These are phyloP conservation scores for Ara ararauna DNA, from an alignment of 2,797 vertebrate genomes.

Conservation along the genomic window DNA sequence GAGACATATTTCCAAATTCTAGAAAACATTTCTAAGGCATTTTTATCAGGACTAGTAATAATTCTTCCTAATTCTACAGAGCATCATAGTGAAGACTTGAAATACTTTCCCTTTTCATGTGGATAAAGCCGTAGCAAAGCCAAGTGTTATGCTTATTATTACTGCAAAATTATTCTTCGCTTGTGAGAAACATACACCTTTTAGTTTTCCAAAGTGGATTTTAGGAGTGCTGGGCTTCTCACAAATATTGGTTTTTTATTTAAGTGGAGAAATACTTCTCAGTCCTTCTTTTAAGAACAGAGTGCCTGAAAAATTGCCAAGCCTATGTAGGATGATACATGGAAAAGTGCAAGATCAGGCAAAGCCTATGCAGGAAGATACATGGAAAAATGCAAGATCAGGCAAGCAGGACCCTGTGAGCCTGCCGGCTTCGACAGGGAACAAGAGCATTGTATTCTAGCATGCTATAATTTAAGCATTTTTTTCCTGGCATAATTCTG, in stretches of 20 bases:
- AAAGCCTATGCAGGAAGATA: neutral
- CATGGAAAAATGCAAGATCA: neutral
- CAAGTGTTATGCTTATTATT: neutral
- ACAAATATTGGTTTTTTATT: neutral
- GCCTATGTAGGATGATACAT: neutral
- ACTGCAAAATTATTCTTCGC: neutral
- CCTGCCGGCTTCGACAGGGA: neutral
- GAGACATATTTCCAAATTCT: neutral
- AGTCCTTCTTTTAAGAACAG: neutral
- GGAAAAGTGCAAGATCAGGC: neutral
- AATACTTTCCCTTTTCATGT: neutral
- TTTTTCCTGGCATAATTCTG: neutral
- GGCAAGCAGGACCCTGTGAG: neutral
- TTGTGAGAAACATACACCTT: neutral
- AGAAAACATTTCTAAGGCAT: neutral
- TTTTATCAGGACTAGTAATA: neutral
- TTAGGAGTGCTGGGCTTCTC: neutral
- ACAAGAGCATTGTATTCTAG: neutral
- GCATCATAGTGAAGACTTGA: accelerated
- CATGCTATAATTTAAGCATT: neutral
- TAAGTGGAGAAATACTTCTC: neutral
- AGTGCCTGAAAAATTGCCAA: neutral
- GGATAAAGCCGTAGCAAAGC: neutral
- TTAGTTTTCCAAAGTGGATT: neutral
- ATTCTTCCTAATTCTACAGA: neutral